Percentiles rank a stretch among this genome's conserved stretches.
These are phyloP conservation scores for Perithous albicinctus DNA, from an alignment of 2,888 invertebrate genomes.

Conservation along the genomic window DNA sequence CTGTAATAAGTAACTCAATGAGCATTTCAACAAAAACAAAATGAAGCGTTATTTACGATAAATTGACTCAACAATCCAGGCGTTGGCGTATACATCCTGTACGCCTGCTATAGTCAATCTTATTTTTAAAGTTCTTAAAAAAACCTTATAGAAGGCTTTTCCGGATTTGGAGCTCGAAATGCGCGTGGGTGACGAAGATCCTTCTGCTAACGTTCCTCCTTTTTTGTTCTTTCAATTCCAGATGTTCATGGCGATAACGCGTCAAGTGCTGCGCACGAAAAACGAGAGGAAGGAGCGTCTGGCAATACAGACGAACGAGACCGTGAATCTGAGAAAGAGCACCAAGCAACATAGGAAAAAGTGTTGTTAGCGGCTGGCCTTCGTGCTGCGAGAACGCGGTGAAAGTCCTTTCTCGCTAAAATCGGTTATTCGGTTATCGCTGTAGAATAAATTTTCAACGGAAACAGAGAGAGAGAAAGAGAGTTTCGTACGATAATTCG, in stretches of 20 bases:
- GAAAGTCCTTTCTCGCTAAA: constrained; percentile 52
- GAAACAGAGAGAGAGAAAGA: constrained; percentile 24
- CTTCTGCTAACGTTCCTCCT: constrained; percentile 32
- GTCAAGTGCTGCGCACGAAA: constrained; percentile 94
- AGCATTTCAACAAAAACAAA: too few species aligned
- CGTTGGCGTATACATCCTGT: too few species aligned
- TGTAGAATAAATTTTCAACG: constrained; percentile 61
- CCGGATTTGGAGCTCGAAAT: background rate
- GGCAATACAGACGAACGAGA: constrained; percentile 88
- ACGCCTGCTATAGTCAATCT: too few species aligned
- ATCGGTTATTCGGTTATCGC: constrained; percentile 74
- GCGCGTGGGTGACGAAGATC: constrained; percentile 3
- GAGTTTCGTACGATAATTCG: constrained; percentile 6
- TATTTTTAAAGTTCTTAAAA: background rate
- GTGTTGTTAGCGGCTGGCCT: constrained; percentile 81
- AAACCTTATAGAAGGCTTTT: background rate
- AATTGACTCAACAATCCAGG: too few species aligned
- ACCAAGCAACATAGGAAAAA: constrained; percentile 86
- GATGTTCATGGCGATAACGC: constrained; percentile 91
- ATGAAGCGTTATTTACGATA: too few species aligned
- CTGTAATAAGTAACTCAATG: too few species aligned
- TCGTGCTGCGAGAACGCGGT: constrained; percentile 49
- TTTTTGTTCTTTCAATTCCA: constrained; percentile 82
- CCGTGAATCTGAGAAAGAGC: constrained; percentile 90
- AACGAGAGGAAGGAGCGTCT: constrained; percentile 92